Percentiles rank a stretch among this genome's conserved stretches.
Conservation (phyloP, 1,140 invertebrate species). For the Drosophila nannoptera region DNA sequence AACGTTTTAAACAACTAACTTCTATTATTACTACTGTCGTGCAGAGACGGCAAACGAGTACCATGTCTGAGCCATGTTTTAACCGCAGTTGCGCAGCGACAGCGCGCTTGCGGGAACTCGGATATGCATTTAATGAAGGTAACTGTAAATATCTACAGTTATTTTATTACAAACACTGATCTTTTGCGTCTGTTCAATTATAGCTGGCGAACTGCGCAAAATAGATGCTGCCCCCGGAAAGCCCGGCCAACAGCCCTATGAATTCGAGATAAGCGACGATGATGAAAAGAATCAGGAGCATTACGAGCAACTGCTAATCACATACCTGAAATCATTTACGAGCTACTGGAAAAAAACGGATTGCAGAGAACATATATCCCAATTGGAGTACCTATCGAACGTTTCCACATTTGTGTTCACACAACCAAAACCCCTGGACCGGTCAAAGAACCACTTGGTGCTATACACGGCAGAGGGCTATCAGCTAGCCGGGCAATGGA, state of each 20-base stretch:
- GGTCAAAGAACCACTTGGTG: slow-evolving; percentile 84
- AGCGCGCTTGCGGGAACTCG: slow-evolving; percentile 50
- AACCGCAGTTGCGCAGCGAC: slow-evolving; percentile 43
- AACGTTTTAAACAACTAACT: slow-evolving; percentile 3
- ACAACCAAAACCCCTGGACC: slow-evolving; percentile 82
- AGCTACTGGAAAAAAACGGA: slow-evolving; percentile 82
- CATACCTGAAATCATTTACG: slow-evolving; percentile 85
- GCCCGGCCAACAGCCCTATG: slow-evolving; percentile 81
- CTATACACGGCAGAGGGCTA: slow-evolving; percentile 88
- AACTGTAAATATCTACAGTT: not conserved
- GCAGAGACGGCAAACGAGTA: not conserved
- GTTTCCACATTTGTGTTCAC: slow-evolving; percentile 84
- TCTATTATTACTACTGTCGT: not conserved
- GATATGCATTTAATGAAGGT: slow-evolving; percentile 70
- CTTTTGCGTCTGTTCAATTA: slow-evolving; percentile 26
- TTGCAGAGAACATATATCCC: slow-evolving; percentile 82
- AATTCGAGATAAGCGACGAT: slow-evolving; percentile 82
- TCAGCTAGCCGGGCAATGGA: slow-evolving; percentile 90
- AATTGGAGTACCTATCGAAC: slow-evolving; percentile 79
- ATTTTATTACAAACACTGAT: not conserved
- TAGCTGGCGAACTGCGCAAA: slow-evolving; percentile 82
- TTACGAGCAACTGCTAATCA: slow-evolving; percentile 86
- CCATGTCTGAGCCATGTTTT: slow-evolving; percentile 22
- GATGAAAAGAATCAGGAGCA: slow-evolving; percentile 84
- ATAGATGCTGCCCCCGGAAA: slow-evolving; percentile 80